Evolutionary conservation across 2,797 vertebrate species (phyloP), one percentile per base, ranked within the genome.

Genomic region (Anabacerthia variegaticeps): DNA sequence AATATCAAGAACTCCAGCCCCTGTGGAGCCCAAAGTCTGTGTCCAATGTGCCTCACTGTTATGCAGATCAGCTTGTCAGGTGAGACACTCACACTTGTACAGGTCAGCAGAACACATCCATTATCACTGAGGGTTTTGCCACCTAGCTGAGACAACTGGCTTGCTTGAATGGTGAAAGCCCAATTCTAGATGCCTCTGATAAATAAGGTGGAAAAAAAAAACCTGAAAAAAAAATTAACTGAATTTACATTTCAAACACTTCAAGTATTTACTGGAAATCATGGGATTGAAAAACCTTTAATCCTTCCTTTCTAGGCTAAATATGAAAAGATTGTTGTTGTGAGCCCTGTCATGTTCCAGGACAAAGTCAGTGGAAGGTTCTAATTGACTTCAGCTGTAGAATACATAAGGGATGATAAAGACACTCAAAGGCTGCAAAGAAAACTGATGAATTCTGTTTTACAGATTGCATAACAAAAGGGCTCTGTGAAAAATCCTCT

Each of bases 381-480:
- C 86, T 94, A 93, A 96, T 92, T 92, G 81, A 78, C 49, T 91
- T 82, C 91, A 95, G 84, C 72, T 68, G 75, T 18, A 32, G 72
- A 94, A 88, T 51, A 30, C 41, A 68, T 32, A 17, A 54, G 34
- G 26, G 62, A 71, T 94, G 72, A 91, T 3, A 2, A 94, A 91
- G 76, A 61, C 34, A 72, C 87, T 89, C 39, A 52, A 75, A 46
- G 14, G 39, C 21, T 81, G 79, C 68, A 92, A 89, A 92, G 54
- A 68, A 84, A 95, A 81, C 34, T 72, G 87, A 84, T 88, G 65
- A 95, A 75, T 76, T 89, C 78, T 67, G 56, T 14, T 75, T 65
- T 78, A 81, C 58, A 88, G 78, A 94, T 75, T 72, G 91, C 46
- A 62, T 72, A 78, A 83, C 49, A 93, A 96, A 95, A 86, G 39